A percentile compares a stretch with the other conserved stretches of the same genome.
Conservation (phyloP, 1,140 invertebrate genomes). For the Eurosta solidaginis region DNA sequence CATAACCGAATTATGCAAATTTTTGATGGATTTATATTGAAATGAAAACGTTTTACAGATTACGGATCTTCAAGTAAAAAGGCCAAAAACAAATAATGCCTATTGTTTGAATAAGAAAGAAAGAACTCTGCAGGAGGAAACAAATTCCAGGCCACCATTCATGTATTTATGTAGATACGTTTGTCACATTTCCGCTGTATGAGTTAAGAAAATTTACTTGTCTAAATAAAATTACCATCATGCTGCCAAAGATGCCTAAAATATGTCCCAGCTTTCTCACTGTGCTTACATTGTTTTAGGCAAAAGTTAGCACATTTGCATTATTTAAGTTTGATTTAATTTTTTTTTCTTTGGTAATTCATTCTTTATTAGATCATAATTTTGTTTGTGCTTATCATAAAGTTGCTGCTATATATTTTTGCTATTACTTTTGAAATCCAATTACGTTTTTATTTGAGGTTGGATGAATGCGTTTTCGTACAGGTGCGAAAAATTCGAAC, state of each 20-base stretch:
- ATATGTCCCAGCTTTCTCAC: background rate
- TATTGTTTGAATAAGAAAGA: background rate
- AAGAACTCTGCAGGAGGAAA: background rate
- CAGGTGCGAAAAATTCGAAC: no score
- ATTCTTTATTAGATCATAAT: background rate
- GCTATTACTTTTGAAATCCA: no score
- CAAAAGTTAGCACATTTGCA: slow-evolving; percentile 1
- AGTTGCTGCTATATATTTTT: background rate
- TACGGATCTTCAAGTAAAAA: background rate
- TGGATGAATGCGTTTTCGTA: no score
- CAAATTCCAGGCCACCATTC: background rate
- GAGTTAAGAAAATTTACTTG: background rate
- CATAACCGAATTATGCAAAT: background rate
- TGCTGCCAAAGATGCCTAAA: background rate
- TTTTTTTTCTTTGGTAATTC: background rate
- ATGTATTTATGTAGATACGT: no score
- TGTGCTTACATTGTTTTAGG: background rate
- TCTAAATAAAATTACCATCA: background rate
- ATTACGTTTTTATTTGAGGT: no score
- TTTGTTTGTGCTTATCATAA: background rate
- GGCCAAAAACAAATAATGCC: background rate
- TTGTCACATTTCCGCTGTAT: no score
- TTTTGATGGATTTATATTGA: slow-evolving; percentile 7
- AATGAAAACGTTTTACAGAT: background rate
- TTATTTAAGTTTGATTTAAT: slow-evolving; percentile 24